These are phyloP conservation scores for Drosophila teissieri DNA, from an alignment of 1,140 invertebrate genomes.

Conservation along the genomic window DNA sequence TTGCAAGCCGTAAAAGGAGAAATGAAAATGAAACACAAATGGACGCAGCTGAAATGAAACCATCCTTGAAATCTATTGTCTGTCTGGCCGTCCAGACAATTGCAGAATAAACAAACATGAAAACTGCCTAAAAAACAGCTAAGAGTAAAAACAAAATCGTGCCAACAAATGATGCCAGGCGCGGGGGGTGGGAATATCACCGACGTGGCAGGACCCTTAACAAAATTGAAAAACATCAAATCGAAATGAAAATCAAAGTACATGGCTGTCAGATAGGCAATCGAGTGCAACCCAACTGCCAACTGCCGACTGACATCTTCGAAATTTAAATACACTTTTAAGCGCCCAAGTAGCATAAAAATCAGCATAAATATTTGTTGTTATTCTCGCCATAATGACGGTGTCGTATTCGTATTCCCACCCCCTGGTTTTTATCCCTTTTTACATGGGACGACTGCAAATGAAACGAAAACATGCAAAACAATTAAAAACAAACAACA, in stretches of 20 bases:
- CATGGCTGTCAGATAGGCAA: constrained; percentile 53
- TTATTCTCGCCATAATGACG: constrained; percentile 46
- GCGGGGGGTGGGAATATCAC: not conserved
- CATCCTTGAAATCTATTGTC: constrained; percentile 79
- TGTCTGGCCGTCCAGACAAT: constrained; percentile 64
- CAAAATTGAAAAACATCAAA: constrained; percentile 78
- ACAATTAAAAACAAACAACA: constrained; percentile 73
- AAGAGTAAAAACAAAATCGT: constrained; percentile 34
- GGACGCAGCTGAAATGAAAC: constrained; percentile 66
- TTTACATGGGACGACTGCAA: constrained; percentile 24
- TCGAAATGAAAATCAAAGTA: constrained; percentile 69
- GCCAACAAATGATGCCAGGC: constrained; percentile 31
- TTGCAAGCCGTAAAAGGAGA: constrained; percentile 67
- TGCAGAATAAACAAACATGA: constrained; percentile 44
- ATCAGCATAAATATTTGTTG: constrained; percentile 48
- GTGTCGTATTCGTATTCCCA: constrained; percentile 18
- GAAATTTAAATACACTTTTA: constrained; percentile 35
- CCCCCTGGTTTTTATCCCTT: not conserved
- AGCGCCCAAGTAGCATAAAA: constrained; percentile 33
- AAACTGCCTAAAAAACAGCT: constrained; percentile 32
- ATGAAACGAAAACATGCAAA: constrained; percentile 72
- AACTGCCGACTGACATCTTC: constrained; percentile 18
- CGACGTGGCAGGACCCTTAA: constrained; percentile 36
- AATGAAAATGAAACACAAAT: constrained; percentile 50
- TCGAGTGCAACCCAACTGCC: constrained; percentile 21